phyloP scores from a whole-genome alignment of 2,888 invertebrate species.

The Polylopha cassiicola region DNA sequence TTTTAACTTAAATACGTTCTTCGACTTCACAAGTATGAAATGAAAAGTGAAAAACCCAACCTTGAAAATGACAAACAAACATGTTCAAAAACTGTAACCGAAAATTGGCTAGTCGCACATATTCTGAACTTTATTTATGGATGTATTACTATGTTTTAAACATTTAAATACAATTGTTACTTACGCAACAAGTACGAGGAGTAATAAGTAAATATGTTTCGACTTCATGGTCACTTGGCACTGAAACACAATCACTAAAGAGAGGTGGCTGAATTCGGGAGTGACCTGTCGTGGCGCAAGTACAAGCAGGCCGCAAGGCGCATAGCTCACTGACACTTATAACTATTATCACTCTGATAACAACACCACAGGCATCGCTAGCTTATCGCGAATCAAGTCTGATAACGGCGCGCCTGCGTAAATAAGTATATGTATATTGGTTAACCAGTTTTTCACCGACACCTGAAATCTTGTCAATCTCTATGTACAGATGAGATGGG shows the following conservation, averaged over 20 bases:
- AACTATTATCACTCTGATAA: conserved; percentile 75
- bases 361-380: conserved; percentile 66
- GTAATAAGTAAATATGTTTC: conserved; percentile 46
- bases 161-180: conserved; percentile 33
- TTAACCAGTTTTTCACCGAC: conserved; percentile 47
- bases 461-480: conserved; percentile 23
- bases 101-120: neutral
- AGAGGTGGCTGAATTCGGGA: conserved; percentile 46
- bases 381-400: conserved; percentile 70
- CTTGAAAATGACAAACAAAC: too few relatives aligned
- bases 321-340: conserved; percentile 75
- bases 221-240: conserved; percentile 52
- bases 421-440: conserved; percentile 51
- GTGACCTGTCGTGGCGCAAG: conserved; percentile 55
- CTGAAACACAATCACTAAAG: conserved; percentile 38
- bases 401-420: conserved; percentile 63
- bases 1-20: too few relatives aligned
- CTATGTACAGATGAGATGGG: conserved; percentile 7
- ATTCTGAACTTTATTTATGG: conserved; percentile 1
- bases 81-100: too few relatives aligned
- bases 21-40: too few relatives aligned
- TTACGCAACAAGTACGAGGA: conserved; percentile 56
- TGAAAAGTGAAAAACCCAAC: too few relatives aligned
- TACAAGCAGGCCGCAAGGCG: conserved; percentile 57
- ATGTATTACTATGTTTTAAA: conserved; percentile 1